phyloP scores from a whole-genome alignment of 2,888 invertebrate genomes.

The Macroteleia sp. region DNA sequence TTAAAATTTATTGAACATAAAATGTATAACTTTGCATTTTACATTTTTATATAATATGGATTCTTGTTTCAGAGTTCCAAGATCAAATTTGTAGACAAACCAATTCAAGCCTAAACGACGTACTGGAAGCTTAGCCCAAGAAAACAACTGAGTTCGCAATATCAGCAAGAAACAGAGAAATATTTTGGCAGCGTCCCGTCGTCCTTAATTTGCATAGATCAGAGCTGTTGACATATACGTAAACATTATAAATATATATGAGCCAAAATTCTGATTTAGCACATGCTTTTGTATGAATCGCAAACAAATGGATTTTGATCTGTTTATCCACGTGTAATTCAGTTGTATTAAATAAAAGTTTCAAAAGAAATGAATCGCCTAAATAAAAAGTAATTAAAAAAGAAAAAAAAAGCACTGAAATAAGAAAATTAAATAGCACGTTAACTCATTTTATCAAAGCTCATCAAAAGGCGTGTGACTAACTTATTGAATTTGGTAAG shows the following conservation, averaged over 20 bases:
- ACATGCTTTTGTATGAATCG: constrained; percentile 57
- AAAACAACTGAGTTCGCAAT: constrained; percentile 28
- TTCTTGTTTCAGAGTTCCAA: constrained; percentile 86
- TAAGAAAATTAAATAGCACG: constrained; percentile 42
- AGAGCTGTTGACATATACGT: constrained; percentile 50
- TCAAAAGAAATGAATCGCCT: constrained; percentile 26
- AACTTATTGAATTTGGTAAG: constrained; percentile 62
- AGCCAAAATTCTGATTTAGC: constrained; percentile 45
- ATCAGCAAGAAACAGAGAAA: constrained; percentile 32
- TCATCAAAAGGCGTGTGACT: constrained; percentile 64
- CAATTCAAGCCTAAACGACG: constrained; percentile 4
- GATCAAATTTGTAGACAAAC: constrained; percentile 39
- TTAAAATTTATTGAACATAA: too few species aligned
- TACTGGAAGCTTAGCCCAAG: background rate
- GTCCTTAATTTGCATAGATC: constrained; percentile 53
- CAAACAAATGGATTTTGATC: constrained; percentile 41
- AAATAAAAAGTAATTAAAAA: too few species aligned
- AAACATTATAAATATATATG: constrained; percentile 27
- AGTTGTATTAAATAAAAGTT: constrained; percentile 47
- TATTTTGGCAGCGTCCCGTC: constrained; percentile 30
- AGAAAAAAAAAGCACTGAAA: too few species aligned
- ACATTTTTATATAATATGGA: background rate
- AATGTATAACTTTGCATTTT: too few species aligned
- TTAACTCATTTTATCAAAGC: constrained; percentile 59
- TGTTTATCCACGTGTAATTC: constrained; percentile 37